Conservation (phyloP, 2,888 invertebrate genomes). For the Drosophila anomalata region DNA sequence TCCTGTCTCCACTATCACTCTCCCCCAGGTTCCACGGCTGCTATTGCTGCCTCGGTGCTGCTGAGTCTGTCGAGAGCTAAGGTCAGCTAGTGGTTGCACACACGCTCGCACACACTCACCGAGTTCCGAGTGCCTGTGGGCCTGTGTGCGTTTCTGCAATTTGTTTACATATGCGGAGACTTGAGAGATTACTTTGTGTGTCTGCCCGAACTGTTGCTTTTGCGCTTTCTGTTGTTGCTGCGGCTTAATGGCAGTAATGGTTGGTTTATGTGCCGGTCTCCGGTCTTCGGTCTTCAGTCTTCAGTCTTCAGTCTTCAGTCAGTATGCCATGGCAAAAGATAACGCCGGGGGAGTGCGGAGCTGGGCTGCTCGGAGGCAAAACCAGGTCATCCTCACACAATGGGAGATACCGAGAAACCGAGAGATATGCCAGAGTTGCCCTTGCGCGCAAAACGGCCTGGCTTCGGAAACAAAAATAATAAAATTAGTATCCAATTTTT, state of each 20-base stretch:
- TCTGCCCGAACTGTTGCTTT: conserved; percentile 3
- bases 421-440: conserved; percentile 18
- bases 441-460: conserved; percentile 14
- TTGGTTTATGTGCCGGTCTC: conserved; percentile 41
- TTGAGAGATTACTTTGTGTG: conserved; percentile 35
- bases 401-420: conserved; percentile 6
- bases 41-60: conserved; percentile 17
- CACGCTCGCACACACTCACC: background rate
- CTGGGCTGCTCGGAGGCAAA: conserved; percentile 22
- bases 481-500: background rate
- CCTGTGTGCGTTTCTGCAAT: conserved; percentile 45
- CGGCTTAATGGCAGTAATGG: conserved; percentile 36
- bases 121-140: background rate
- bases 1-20: conserved; percentile 12
- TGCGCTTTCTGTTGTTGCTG: conserved; percentile 36
- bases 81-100: conserved; percentile 62
- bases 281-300: conserved; percentile 6
- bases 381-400: conserved; percentile 31
- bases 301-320: conserved; percentile 11
- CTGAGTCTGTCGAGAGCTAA: conserved; percentile 59
- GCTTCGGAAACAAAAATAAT: too few relatives aligned
- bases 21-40: background rate
- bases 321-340: conserved; percentile 40
- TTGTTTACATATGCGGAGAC: conserved; percentile 49
- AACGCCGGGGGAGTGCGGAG: conserved; percentile 10